Evolutionary conservation across 2,888 invertebrate species (phyloP).

Genomic region (Uloborus plumipes): DNA sequence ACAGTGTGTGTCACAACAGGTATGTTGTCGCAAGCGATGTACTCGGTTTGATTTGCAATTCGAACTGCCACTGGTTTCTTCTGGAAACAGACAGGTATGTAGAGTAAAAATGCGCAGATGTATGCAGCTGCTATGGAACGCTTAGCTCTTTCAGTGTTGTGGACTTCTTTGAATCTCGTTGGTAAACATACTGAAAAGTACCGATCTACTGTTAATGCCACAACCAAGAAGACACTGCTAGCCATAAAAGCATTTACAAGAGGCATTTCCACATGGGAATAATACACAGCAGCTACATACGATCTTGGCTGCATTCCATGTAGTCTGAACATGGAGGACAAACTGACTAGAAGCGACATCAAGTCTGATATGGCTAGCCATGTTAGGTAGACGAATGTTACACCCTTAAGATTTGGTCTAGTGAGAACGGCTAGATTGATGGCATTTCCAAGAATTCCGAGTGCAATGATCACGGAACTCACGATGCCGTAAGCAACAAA

Average conservation of each 20-base stretch:
- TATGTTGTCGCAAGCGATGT: conserved; percentile 68
- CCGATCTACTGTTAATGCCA: conserved; percentile 74
- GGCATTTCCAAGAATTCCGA: conserved; percentile 73
- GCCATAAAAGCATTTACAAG: conserved; percentile 74
- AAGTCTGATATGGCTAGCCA: conserved; percentile 73
- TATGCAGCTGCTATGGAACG: conserved; percentile 71
- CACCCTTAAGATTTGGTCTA: conserved; percentile 72
- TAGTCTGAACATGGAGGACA: conserved; percentile 72
- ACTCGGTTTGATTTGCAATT: conserved; percentile 43
- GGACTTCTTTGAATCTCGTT: conserved; percentile 71
- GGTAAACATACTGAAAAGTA: conserved; percentile 74
- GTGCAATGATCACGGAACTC: conserved; percentile 72
- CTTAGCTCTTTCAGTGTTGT: conserved; percentile 71
- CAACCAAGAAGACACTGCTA: conserved; percentile 74
- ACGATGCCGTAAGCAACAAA: conserved; percentile 71
- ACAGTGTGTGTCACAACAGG: conserved; percentile 67
- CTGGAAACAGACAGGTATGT: conserved; percentile 72
- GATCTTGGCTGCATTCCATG: conserved; percentile 69
- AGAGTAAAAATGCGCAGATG: conserved; percentile 71
- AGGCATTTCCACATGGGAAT: conserved; percentile 73
- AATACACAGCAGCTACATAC: conserved; percentile 70
- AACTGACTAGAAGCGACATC: conserved; percentile 73
- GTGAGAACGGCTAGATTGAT: conserved; percentile 73
- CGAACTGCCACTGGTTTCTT: conserved; percentile 67
- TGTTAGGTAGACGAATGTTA: conserved; percentile 73